Base-by-base conservation (phyloP, 1,140 invertebrate genomes). In the Prorops nasuta region DNA sequence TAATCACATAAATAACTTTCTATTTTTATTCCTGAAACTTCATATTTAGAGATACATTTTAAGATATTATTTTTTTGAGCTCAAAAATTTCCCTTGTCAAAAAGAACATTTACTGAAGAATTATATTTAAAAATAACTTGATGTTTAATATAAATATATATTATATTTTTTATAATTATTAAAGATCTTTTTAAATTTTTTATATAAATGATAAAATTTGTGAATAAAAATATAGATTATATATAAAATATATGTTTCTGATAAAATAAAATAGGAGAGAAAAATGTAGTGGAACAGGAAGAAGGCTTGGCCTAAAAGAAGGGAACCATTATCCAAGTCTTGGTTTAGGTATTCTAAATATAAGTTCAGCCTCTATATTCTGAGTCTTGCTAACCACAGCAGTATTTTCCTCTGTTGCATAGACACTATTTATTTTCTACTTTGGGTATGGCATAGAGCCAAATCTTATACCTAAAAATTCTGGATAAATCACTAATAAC, bases 311-410 rank as follows among this genome's bases (percentile, higher is more conserved):
- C 55, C 54, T 59, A 51, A 42, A 49, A 60, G 54, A 60, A 59
- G 56, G 71, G 70, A 74, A 67, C 64, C 66, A 75, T 71, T 77
- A 76, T 74, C 71, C 67, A 72, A 72, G 67, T 73, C 72, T 73
- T 70, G 66, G 72, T 77, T 76, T 76, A 75, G 75, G 71, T 59
- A 57, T 44, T 69, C 72, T 77, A 77, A 73, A 70, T 74, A 71
- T 77, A 77, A 64, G 59, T 42, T 35, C 59, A 70, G 64, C 65
- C 60, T 67, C 53, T 65, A 72, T 64, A 71, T 66, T 65, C 61
- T 58, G 60, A 65, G 67, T 64, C 63, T 60, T 69, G 58, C 58
- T 54, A 54, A 56, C 55, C 55, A 58, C 53, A 71, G 56, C 44
- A 63, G 57, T 60, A 67, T 69, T 60, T 58, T 62, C 49, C 51